phyloP scores from a whole-genome alignment of 2,113 vertebrate genomes.

The Gracilinanus agilis region DNA sequence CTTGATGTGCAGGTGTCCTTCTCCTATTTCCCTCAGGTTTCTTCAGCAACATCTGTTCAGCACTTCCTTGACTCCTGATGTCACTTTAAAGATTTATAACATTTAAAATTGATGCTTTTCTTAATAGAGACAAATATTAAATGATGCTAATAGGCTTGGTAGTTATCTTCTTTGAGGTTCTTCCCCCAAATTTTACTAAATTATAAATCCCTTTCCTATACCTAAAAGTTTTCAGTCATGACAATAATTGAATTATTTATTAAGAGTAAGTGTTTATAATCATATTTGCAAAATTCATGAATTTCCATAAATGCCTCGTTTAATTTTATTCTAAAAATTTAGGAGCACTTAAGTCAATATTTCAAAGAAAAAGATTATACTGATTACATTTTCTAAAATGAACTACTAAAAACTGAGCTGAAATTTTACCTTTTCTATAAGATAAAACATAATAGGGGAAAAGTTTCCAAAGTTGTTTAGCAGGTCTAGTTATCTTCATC shows the following conservation, averaged over 20 bases:
- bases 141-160: neutral
- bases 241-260: neutral
- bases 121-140: neutral
- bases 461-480: neutral
- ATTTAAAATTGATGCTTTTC: neutral
- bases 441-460: neutral
- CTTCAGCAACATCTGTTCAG: neutral
- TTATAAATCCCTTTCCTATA: neutral
- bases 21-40: neutral
- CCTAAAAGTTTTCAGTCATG: neutral
- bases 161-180: neutral
- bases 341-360: neutral
- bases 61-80: neutral
- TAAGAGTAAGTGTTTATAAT: neutral
- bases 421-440: neutral
- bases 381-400: neutral
- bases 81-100: neutral
- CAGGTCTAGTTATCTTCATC: neutral
- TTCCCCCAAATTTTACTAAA: neutral
- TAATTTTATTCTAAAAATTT: neutral
- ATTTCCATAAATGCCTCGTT: neutral
- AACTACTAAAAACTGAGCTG: neutral
- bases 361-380: neutral
- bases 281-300: neutral
- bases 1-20: neutral